phyloP scores from a whole-genome alignment of 2,888 invertebrate species.

The Scaptomyza reducta region DNA sequence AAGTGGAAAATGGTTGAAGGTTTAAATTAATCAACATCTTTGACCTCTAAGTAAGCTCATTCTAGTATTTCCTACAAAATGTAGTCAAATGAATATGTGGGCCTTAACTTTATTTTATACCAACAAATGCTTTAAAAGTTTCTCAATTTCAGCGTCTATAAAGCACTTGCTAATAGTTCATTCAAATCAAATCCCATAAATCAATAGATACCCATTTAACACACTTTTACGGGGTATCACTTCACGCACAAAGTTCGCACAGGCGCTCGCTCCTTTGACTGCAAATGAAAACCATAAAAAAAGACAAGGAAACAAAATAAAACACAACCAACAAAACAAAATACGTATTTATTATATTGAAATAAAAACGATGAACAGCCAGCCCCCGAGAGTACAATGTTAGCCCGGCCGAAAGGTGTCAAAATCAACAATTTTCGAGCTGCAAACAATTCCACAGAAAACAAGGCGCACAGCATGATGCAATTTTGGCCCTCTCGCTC shows the following conservation, averaged over 20 bases:
- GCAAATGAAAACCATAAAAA: slow-evolving; percentile 75
- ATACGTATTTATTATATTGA: slow-evolving; percentile 74
- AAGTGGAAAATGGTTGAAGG: no score
- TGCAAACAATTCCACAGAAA: slow-evolving; percentile 77
- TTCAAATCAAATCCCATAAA: no score
- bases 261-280: slow-evolving; percentile 41
- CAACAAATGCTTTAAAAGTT: background rate
- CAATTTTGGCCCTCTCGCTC: slow-evolving; percentile 61
- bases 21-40: no score
- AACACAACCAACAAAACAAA: slow-evolving; percentile 37
- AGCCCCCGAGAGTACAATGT: slow-evolving; percentile 57
- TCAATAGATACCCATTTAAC: background rate
- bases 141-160: background rate
- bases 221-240: slow-evolving; percentile 33
- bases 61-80: background rate
- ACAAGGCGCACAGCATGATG: slow-evolving; percentile 77
- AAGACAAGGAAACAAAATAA: slow-evolving; percentile 45
- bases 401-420: slow-evolving; percentile 78
- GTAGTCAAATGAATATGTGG: background rate
- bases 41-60: background rate
- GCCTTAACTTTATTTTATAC: background rate
- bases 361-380: slow-evolving; percentile 64
- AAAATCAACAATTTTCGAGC: slow-evolving; percentile 81
- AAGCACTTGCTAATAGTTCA: background rate
- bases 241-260: slow-evolving; percentile 44